These are phyloP conservation scores for Hypocryptadius cinnamomeus DNA, from an alignment of 2,113 vertebrate species.

Conservation along the genomic window DNA sequence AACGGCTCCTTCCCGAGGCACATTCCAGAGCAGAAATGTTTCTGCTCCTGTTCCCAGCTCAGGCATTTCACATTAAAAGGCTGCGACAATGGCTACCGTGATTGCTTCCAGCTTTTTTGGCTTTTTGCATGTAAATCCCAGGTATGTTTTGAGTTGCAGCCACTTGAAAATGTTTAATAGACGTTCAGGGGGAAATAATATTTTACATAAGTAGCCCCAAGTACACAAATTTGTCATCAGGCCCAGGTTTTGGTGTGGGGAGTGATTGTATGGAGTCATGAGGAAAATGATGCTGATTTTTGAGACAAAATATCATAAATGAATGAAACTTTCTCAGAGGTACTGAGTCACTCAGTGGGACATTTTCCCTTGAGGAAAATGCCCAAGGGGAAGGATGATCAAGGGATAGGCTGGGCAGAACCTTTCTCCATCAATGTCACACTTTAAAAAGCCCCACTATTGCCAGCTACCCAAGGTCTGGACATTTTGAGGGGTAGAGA, in stretches of 20 bases:
- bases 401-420: background rate
- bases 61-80: background rate
- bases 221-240: background rate
- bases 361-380: background rate
- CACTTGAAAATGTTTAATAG: background rate
- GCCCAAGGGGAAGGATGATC: background rate
- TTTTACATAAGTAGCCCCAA: background rate
- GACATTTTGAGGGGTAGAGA: accelerated
- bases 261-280: background rate
- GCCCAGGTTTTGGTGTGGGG: background rate
- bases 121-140: background rate
- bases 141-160: background rate
- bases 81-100: background rate
- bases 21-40: background rate
- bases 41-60: background rate
- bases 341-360: background rate
- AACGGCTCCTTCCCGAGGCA: background rate
- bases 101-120: background rate
- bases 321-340: background rate
- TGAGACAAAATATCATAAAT: background rate
- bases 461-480: background rate
- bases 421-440: background rate
- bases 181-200: background rate
- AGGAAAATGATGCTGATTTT: background rate
- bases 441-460: background rate